Base-by-base conservation (phyloP, 2,113 vertebrate genomes). In the Promerops cafer region DNA sequence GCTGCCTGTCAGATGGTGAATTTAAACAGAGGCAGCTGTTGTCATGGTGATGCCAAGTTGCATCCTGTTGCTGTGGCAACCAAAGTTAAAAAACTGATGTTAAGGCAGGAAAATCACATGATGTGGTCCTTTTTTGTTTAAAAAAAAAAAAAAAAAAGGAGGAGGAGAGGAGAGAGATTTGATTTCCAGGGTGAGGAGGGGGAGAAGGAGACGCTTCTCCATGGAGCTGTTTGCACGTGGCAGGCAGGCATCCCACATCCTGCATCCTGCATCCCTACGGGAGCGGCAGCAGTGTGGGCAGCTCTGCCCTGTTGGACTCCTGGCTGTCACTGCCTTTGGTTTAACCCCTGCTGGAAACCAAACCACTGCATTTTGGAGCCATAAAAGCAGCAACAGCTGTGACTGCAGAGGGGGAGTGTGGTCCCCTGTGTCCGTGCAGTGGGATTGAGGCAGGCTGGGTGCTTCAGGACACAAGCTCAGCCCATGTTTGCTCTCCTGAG, bases 1-100 rank as follows among this genome's bases (percentile, higher is more conserved):
- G 91, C 94, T 95, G 97, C 94, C 97, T 98, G 98, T 98, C 98
- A 98, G 98, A 98, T 98, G 98, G 97, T 97, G 97, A 97, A 98
- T 98, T 97, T 97, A 97, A 98, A 98, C 97, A 98, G 98, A 98
- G 97, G 97, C 97, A 98, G 97, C 94, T 95, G 98, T 98, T 97
- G 98, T 97, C 98, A 98, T 98, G 98, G 98, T 45, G 93, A 98
- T 81, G n/a, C 96, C 93, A 97, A 98, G 98, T 98, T 98, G 97
- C 98, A 98, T 98, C 97, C 96, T 96, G 97, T 97, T 97, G 96
- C 98, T 89, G 97, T 97, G 97, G 98, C 96, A 98, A 98, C 98
- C 96, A 97, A 98, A 98, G 98, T 98, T 98, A 98, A 98, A 97
- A 97, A 98, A 97, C 94, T 96, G 96, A 98, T 98, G 98, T 97